phyloP scores from a whole-genome alignment of 2,888 invertebrate species.

The Conchocele bisecta region DNA sequence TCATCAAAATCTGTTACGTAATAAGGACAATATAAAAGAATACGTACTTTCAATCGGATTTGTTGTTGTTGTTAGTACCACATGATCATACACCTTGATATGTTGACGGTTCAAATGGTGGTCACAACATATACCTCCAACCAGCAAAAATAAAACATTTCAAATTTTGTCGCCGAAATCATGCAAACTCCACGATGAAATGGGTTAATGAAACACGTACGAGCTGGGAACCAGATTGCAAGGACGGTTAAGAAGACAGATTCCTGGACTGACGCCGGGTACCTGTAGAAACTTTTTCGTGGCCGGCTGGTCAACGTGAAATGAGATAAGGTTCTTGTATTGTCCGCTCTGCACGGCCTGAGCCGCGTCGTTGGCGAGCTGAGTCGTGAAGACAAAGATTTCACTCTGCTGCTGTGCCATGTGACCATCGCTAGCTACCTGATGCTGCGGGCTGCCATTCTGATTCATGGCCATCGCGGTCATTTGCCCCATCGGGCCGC shows the following conservation, averaged over 20 bases:
- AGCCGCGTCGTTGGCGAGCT: slow-evolving; percentile 96
- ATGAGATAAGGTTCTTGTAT: slow-evolving; percentile 95
- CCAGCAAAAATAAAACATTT: too few species aligned
- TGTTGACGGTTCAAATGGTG: too few species aligned
- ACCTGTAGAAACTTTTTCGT: slow-evolving; percentile 97
- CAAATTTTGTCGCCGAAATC: too few species aligned
- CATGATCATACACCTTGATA: too few species aligned
- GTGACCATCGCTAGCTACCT: slow-evolving; percentile 65
- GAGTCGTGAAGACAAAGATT: slow-evolving; percentile 98
- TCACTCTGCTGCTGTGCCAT: slow-evolving; percentile 94
- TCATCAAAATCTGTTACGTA: too few species aligned
- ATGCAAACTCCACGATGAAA: too few species aligned
- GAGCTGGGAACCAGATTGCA: slow-evolving; percentile 15
- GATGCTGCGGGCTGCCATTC: slow-evolving; percentile 29
- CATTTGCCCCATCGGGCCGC: slow-evolving; percentile 34
- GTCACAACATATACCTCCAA: too few species aligned
- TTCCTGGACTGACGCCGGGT: slow-evolving; percentile 45
- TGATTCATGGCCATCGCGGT: slow-evolving; percentile 31
- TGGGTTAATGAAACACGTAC: not conserved
- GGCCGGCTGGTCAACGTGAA: slow-evolving; percentile 95
- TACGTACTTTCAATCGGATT: too few species aligned
- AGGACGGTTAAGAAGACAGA: not conserved
- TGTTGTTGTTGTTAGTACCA: too few species aligned
- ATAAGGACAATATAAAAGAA: too few species aligned
- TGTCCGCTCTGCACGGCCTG: slow-evolving; percentile 95